Evolutionary conservation across 2,797 vertebrate species (phyloP).

Genomic region (Microcaecilia unicolor): DNA sequence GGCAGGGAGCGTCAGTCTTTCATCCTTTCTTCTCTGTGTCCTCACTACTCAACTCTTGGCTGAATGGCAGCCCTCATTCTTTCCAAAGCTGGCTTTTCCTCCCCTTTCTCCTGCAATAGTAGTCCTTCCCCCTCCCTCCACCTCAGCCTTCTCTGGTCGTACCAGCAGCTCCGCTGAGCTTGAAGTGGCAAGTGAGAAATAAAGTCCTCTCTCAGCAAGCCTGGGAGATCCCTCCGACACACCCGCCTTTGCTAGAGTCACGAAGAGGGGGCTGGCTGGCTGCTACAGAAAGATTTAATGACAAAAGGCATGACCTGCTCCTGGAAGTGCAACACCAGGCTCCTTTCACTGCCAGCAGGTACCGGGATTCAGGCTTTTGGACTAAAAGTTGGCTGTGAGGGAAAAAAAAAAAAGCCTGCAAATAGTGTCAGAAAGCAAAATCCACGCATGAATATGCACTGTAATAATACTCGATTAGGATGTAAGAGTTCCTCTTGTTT

Average conservation of each 20-base stretch:
- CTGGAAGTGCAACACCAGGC: conserved; percentile 14
- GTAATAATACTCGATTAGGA: too few relatives aligned
- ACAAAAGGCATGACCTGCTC: too few relatives aligned
- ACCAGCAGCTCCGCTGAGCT: conserved; percentile 34
- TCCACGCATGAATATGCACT: too few relatives aligned
- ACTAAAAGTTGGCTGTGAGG: too few relatives aligned
- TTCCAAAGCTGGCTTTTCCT: background rate
- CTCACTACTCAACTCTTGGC: background rate
- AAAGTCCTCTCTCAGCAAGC: conserved; percentile 35
- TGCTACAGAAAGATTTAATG: conserved; percentile 15
- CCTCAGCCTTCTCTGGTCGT: conserved; percentile 11
- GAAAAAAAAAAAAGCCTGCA: too few relatives aligned
- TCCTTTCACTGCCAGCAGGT: conserved; percentile 9
- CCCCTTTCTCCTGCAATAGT: conserved; percentile 2
- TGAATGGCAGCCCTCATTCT: conserved; percentile 7
- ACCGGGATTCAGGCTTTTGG: background rate
- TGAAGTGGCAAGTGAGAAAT: conserved; percentile 37
- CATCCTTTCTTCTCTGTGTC: background rate
- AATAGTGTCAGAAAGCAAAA: too few relatives aligned
- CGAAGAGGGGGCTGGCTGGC: conserved; percentile 16
- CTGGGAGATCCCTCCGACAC: conserved; percentile 7
- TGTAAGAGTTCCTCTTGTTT: too few relatives aligned
- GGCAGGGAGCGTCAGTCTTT: background rate
- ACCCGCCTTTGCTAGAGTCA: conserved; percentile 8
- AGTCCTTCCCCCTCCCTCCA: too few relatives aligned